Evolutionary conservation across 2,113 vertebrate species (phyloP).

Genomic region (Trogon melanurus): DNA sequence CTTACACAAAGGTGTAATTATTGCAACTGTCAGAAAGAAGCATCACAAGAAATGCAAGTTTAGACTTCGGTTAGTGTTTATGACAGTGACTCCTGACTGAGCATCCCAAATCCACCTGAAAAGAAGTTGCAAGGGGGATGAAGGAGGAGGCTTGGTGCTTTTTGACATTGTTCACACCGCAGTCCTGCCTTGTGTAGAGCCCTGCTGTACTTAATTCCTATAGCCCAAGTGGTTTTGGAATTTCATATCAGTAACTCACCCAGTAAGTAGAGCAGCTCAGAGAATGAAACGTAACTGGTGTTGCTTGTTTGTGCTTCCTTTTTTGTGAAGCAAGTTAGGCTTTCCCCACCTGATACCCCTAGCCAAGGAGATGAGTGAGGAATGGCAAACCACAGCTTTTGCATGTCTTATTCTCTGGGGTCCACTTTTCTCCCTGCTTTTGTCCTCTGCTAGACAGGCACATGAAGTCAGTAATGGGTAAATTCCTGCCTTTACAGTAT

Average conservation of each 20-base stretch:
- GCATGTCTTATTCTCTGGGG: not conserved
- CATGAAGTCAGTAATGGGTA: not conserved
- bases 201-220: not conserved
- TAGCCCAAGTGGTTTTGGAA: not conserved
- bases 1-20: not conserved
- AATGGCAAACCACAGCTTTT: not conserved
- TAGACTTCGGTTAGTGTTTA: not conserved
- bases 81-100: not conserved
- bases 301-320: not conserved
- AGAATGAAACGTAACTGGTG: not conserved
- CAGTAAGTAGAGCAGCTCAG: not conserved
- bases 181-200: fast-evolving
- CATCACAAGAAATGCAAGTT: not conserved
- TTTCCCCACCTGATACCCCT: not conserved
- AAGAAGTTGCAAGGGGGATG: not conserved
- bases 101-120: not conserved
- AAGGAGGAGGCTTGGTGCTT: not conserved
- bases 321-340: not conserved
- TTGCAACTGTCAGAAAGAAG: not conserved
- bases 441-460: not conserved
- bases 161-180: not conserved
- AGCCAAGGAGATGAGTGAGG: not conserved
- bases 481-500: not conserved
- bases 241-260: not conserved
- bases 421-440: not conserved